Conservation (phyloP, 1,140 invertebrate genomes). For the Homarus americanus region DNA sequence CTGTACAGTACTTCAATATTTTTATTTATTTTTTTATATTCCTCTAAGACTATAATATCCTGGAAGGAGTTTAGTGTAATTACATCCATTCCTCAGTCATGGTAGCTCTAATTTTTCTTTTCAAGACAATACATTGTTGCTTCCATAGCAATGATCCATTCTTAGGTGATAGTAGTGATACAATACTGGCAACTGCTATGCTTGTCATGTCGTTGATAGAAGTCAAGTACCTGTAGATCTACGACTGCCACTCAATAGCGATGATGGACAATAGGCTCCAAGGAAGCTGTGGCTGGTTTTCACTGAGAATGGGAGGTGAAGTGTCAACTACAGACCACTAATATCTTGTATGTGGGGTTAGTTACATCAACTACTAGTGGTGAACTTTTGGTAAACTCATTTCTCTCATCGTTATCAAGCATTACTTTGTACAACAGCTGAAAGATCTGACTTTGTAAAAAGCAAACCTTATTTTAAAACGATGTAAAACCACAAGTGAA, state of each 20-base stretch:
- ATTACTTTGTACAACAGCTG: slow-evolving; percentile 13
- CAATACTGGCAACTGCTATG: background rate
- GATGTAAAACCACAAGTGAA: background rate
- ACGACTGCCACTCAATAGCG: background rate
- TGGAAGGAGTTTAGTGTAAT: no score
- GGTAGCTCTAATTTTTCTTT: background rate
- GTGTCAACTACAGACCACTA: slow-evolving; percentile 9
- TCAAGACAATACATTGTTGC: background rate
- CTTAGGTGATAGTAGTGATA: background rate
- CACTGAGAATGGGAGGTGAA: slow-evolving; percentile 28
- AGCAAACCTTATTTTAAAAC: background rate
- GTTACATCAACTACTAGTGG: slow-evolving; percentile 34
- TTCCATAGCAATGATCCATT: background rate
- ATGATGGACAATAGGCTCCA: background rate
- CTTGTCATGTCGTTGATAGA: background rate
- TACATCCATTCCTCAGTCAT: no score
- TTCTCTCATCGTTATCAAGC: background rate
- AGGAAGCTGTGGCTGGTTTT: slow-evolving; percentile 16
- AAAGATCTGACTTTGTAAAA: background rate
- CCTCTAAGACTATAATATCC: no score
- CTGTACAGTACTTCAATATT: no score
- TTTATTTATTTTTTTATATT: no score
- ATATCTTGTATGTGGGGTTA: background rate
- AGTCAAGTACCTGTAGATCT: background rate
- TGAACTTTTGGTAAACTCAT: background rate